A percentile compares a stretch with the other conserved stretches of the same genome.
Conservation (phyloP, 2,888 invertebrate species). For the Drosophila yooni region DNA sequence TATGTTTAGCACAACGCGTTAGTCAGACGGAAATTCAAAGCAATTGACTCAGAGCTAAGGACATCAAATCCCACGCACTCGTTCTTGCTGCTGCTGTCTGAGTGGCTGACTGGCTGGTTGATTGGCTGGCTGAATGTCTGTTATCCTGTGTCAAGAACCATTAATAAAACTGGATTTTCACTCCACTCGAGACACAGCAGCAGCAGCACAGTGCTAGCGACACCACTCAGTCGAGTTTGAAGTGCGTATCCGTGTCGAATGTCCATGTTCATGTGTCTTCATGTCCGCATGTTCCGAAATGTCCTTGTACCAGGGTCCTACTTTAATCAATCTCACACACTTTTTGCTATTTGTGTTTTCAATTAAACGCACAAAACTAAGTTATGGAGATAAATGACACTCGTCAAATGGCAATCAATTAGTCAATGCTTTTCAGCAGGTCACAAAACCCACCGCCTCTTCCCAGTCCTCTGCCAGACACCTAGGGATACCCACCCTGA, state of each 20-base stretch:
- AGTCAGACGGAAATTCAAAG: constrained; percentile 42
- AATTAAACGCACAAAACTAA: constrained; percentile 65
- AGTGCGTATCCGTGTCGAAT: constrained; percentile 46
- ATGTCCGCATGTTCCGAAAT: background rate
- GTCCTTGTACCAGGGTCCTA: constrained; percentile 6
- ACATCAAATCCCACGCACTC: constrained; percentile 25
- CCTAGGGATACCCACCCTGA: constrained; percentile 2
- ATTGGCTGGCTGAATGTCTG: background rate
- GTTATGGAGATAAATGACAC: constrained; percentile 76
- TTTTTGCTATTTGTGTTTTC: constrained; percentile 69
- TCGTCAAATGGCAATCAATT: constrained; percentile 78
- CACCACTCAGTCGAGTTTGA: constrained; percentile 33
- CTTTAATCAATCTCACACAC: constrained; percentile 51
- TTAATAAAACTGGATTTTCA: constrained; percentile 74
- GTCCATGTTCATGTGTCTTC: constrained; percentile 7
- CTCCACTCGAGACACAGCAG: constrained; percentile 50
- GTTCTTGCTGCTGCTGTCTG: background rate
- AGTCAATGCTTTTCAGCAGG: constrained; percentile 61
- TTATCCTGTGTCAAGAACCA: constrained; percentile 39
- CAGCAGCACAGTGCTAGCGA: constrained; percentile 38
- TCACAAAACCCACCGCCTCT: background rate
- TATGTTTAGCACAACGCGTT: constrained; percentile 48
- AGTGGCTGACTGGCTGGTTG: constrained; percentile 6
- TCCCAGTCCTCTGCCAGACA: background rate
- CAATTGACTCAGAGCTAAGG: constrained; percentile 37